Conservation (phyloP, 2,113 vertebrate genomes). For the Sula dactylatra region DNA sequence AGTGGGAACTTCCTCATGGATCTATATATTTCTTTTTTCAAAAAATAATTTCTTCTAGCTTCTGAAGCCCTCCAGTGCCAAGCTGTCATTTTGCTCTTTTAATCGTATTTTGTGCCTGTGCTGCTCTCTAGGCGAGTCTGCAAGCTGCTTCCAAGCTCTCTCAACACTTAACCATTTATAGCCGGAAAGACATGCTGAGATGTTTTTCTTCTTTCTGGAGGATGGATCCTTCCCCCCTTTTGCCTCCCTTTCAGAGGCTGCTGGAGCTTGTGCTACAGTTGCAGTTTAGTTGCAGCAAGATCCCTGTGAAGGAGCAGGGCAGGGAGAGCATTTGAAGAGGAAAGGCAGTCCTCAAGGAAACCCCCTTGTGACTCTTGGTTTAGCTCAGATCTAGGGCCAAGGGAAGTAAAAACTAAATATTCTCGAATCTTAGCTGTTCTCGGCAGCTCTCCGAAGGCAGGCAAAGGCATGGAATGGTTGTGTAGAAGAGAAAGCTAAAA, state of each 20-base stretch:
- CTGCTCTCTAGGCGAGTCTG: not conserved
- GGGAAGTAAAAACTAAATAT: not conserved
- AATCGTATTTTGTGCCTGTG: not conserved
- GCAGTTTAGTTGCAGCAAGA: not conserved
- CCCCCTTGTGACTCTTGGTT: not conserved
- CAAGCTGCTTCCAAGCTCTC: not conserved
- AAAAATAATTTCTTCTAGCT: not conserved
- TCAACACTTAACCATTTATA: not conserved
- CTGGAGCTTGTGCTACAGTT: not conserved
- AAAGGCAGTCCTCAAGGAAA: not conserved
- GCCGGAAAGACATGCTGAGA: not conserved
- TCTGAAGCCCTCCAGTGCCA: conserved; percentile 32
- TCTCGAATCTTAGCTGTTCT: not conserved
- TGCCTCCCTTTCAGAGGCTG: not conserved
- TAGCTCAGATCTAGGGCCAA: not conserved
- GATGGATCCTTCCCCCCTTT: not conserved
- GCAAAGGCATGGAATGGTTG: not conserved
- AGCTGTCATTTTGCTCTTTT: conserved; percentile 53
- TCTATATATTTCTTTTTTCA: not conserved
- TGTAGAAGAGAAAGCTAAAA: not conserved
- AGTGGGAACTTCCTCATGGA: not conserved
- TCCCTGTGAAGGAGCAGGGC: rapidly evolving
- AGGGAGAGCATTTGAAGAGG: not conserved
- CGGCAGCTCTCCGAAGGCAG: not conserved
- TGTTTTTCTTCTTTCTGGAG: not conserved